Evolutionary conservation across 2,888 invertebrate genomes (phyloP), one percentile per base, ranked within the genome.

Genomic region (Plagodis pulveraria): DNA sequence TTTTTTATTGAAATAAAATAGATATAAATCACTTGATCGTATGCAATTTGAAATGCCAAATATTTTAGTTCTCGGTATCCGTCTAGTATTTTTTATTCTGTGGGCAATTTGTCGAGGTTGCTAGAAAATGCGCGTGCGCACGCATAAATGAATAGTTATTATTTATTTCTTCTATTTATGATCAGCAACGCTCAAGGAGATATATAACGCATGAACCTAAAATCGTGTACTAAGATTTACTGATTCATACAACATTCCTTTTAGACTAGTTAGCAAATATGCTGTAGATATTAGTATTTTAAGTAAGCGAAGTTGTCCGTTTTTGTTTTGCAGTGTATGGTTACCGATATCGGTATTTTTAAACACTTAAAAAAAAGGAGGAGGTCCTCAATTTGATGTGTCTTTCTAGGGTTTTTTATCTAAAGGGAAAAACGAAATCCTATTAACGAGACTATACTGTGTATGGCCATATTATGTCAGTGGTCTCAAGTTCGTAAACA

Each of bases 201-300:
- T 69, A 57, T 49, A 64, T 64, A 56, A 80, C 73, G 75, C 78
- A 44, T 40, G 44, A 53, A 45, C 11, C 49, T 77, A 78, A 81
- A 78, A 75, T 62, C 52, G 57, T 52, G 57, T 22, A 42, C 10
- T 32, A 50, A 34, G 50, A 42, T 36, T 47, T 47, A 51, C 52
- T 48, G 22, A 1, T n/a, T n/a, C n/a, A n/a, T n/a, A n/a, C 22
- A 22, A 44, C 52, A 58, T 58, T 58, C 58, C 49, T 44, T 36
- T 36, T 0, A 42, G 6, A 42, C 42, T 6, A 42, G 42, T 42
- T 42, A 4, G 42, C 12, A 12, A 42, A 42, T 42, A 5, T 38
- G 22, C 22, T 22, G 1, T 22, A 22, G 22, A 22, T 22, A 4
- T 4, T 22, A 22, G 22, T 22, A 22, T 4, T 22, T 22, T 22